phyloP scores from a whole-genome alignment of 2,797 vertebrate species.

The Scyliorhinus canicula region DNA sequence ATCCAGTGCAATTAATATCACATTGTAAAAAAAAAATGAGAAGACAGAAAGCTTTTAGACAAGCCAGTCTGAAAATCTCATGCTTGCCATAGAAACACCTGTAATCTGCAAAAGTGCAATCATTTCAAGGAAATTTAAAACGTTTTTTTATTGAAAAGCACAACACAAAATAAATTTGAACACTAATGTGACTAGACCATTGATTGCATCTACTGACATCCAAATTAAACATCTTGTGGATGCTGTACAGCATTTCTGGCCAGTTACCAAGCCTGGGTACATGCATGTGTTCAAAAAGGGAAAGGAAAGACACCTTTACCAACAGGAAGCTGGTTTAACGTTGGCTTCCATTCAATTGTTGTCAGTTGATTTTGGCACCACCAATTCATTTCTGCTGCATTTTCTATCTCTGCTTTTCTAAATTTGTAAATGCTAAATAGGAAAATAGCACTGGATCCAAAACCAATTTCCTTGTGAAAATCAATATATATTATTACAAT shows the following conservation, averaged over 20 bases:
- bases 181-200: background rate
- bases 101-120: background rate
- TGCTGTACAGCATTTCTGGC: background rate
- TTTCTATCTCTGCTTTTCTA: background rate
- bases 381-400: background rate
- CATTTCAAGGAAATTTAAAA: background rate
- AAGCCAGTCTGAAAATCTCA: background rate
- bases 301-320: background rate
- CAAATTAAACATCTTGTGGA: background rate
- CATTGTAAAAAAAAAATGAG: background rate
- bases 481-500: no score
- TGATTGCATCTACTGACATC: background rate
- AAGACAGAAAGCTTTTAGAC: background rate
- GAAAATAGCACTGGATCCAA: background rate
- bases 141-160: background rate
- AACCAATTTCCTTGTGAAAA: background rate
- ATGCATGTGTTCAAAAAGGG: background rate
- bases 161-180: background rate
- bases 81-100: background rate
- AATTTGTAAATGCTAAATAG: background rate
- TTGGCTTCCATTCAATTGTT: background rate
- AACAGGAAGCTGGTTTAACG: background rate
- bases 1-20: no score
- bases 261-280: background rate
- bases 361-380: background rate